Evolutionary conservation across 2,888 invertebrate species (phyloP), one percentile per base, ranked within the genome.

Genomic region (Catocala fraxini): DNA sequence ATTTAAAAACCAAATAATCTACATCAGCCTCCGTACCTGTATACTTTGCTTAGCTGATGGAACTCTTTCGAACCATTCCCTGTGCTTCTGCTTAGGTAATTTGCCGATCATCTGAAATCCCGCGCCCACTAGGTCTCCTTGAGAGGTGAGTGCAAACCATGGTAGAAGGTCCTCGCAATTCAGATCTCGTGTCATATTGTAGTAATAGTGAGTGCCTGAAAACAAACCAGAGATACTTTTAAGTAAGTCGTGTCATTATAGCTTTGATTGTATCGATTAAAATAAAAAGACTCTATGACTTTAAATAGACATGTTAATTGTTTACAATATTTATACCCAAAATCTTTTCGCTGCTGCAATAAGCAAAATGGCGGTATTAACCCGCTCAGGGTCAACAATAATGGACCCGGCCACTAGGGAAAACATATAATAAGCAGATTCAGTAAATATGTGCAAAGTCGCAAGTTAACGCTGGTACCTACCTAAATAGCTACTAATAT

Each of bases 101-200:
- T 67, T 79, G 10, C 87, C 87, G 43, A 86, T 75, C 34, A 84
- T 68, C 56, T 85, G 84, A 71, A 87, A 83, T 4, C 87, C 87
- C 0, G 82, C 75, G 34, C 87, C 87, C 11, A 87, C 74, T n/a
- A 83, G 76, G 34, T 84, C 80, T 0, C 83, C 84, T n/a, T 83
- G 75, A 33, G 80, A 82, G 6, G 79, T 78, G 51, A 87, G 70
- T 33, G 80, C 83, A 55, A 87, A 87, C 83, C 86, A 87, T 4
- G 87, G 87, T 43, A 85, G 64, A 15, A 82, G 39, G 0, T 84
- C 81, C 33, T 85, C 81, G 65, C 87, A 87, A 13, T 80, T 77
- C 69, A 85, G 48, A 4, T 83, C 70, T 0, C 60, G 53, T 0
- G 83, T 85, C 84, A 87, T 83, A 49, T 87, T 85, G 74, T 85